These are phyloP conservation scores for Ochotona princeps DNA, from an alignment of 2,113 vertebrate genomes.

Conservation along the genomic window DNA sequence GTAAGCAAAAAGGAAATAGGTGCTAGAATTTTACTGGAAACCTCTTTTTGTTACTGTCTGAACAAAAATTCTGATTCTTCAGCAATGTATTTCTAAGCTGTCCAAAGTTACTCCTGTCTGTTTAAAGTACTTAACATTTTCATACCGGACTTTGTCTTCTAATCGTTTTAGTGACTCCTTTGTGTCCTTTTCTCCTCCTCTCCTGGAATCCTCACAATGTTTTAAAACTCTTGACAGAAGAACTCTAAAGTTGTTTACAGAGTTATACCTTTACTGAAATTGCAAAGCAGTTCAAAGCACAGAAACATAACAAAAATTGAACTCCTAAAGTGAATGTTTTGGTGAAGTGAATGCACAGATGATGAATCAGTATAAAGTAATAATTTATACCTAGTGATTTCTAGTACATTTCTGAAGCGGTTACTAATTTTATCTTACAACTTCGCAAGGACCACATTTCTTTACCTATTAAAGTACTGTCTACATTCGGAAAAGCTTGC, in stretches of 20 bases:
- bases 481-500: background rate
- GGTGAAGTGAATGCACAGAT: background rate
- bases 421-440: background rate
- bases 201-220: slow-evolving; percentile 39
- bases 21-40: too few species aligned
- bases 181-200: slow-evolving; percentile 9
- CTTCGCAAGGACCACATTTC: background rate
- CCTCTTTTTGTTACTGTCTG: background rate
- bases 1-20: slow-evolving; percentile 33
- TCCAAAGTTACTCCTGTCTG: slow-evolving; percentile 34
- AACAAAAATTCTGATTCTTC: background rate
- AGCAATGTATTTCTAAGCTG: background rate
- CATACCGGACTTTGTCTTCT: slow-evolving; percentile 21
- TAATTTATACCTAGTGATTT: background rate
- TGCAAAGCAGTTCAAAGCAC: background rate
- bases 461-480: background rate
- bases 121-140: background rate
- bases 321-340: background rate
- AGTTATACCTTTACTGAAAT: slow-evolving; percentile 25
- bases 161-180: slow-evolving; percentile 47
- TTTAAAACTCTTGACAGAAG: slow-evolving; percentile 38
- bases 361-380: background rate
- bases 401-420: background rate
- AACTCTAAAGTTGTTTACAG: background rate
- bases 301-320: background rate